Evolutionary conservation across 2,113 vertebrate genomes (phyloP), one percentile per base, ranked within the genome.

Genomic region (Cyanoliseus patagonus): DNA sequence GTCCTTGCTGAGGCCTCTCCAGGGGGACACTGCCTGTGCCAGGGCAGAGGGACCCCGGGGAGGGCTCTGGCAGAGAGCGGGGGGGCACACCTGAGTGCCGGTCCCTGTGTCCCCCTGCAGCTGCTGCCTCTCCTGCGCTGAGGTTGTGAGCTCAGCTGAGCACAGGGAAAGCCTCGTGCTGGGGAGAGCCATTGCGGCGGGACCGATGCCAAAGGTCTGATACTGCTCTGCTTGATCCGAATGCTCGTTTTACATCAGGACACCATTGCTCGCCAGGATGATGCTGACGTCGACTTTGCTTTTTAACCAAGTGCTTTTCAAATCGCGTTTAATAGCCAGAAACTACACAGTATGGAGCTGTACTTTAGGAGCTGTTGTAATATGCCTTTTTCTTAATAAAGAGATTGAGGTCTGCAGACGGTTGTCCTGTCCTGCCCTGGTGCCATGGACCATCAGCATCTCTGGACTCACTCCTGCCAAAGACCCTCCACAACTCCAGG

Each of bases 341-440:
- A 84, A 82, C 91, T 82, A 47, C 47, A 82, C 95, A 94, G 94
- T 86, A 89, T 89, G 95, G 92, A 95, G 95, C 78, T 94, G 90
- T 96, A 92, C 95, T 93, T 94, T 78, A 93, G 95, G 88, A 95
- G 90, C 70, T 49, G 47, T 85, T 97, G 96, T 96, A 91, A 94
- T 95, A 97, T 17, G 91, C 97, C 96, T 97, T 98, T 97, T 98
- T 98, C 91, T 94, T 97, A 98, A 98, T 97, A 98, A 98, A 98
- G 76, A 96, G 59, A 92, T 33, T 74, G 83, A 83, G 91, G 95
- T 68, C 92, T 51, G 80, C 37, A 19, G 13, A 59, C 75, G 27
- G 74, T 53, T 24, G 55, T 51, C 20, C 88, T 41, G 94, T 94
- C 64, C 88, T 83, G 78, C 8, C 46, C n/a, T 64, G 11, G 74